A percentile compares a stretch with the other conserved stretches of the same genome.
These are phyloP conservation scores for Neria commutata DNA, from an alignment of 2,888 invertebrate species.

Conservation along the genomic window DNA sequence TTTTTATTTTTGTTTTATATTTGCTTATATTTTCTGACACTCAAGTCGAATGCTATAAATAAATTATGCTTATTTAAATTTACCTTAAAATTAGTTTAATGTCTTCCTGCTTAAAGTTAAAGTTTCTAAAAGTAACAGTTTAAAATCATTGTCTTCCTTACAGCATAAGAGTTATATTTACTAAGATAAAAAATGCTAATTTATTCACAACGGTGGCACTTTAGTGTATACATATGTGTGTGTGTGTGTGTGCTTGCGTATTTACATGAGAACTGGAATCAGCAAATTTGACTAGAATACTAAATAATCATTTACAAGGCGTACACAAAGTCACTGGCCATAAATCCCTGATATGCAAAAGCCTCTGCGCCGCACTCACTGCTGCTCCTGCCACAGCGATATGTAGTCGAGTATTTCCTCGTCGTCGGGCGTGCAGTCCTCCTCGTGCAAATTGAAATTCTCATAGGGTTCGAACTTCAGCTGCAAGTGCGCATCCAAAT, in stretches of 20 bases:
- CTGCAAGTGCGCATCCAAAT: constrained; percentile 49
- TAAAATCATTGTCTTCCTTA: constrained; percentile 45
- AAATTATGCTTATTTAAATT: no score
- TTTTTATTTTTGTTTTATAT: no score
- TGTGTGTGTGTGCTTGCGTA: no score
- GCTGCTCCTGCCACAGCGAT: constrained; percentile 59
- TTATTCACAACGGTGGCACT: no score
- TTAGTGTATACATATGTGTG: no score
- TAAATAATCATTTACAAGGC: constrained; percentile 12
- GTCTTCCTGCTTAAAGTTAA: constrained; percentile 29
- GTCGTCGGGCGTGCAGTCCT: constrained; percentile 76
- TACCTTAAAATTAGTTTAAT: constrained; percentile 18
- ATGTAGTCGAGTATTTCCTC: constrained; percentile 80
- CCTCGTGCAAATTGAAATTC: constrained; percentile 76
- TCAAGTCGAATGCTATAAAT: no score
- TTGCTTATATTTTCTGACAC: no score
- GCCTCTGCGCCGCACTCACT: constrained; percentile 30
- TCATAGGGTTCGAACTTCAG: constrained; percentile 70
- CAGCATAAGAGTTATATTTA: constrained; percentile 14
- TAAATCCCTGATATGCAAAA: constrained; percentile 13
- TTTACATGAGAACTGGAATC: constrained; percentile 2
- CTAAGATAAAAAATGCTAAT: no score
- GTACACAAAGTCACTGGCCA: not conserved
- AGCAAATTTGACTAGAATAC: constrained; percentile 39
- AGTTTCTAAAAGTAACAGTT: constrained; percentile 16